Conservation (phyloP, 1,140 invertebrate genomes). For the Gryon sp. region DNA sequence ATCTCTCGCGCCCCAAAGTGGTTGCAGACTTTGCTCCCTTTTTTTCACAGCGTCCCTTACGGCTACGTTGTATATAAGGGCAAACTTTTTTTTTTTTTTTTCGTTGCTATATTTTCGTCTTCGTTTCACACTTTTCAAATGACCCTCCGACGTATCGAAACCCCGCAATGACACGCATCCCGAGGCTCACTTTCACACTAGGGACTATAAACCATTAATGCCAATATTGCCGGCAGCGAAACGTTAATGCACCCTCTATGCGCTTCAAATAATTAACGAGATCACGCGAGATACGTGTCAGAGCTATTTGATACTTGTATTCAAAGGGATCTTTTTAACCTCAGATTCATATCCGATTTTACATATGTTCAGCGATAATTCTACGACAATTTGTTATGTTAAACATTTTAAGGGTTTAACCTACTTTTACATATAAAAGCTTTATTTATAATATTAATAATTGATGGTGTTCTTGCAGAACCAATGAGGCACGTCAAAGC, state of each 20-base stretch:
- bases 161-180: constrained; percentile 75
- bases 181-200: constrained; percentile 76
- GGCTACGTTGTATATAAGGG: constrained; percentile 71
- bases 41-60: constrained; percentile 79
- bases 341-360: constrained; percentile 35
- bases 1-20: constrained; percentile 79
- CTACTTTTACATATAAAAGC: no score
- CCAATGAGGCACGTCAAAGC: constrained; percentile 84
- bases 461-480: constrained; percentile 76
- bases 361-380: constrained; percentile 16
- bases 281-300: constrained; percentile 49
- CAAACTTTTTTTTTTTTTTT: constrained; percentile 62
- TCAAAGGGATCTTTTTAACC: constrained; percentile 31
- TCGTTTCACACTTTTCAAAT: constrained; percentile 64
- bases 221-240: constrained; percentile 69
- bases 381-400: constrained; percentile 8
- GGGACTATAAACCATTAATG: constrained; percentile 78
- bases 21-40: constrained; percentile 77
- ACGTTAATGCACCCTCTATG: constrained; percentile 63
- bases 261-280: constrained; percentile 65
- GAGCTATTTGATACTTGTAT: constrained; percentile 29
- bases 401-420: background rate
- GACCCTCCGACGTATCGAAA: constrained; percentile 66
- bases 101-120: constrained; percentile 54
- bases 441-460: background rate